A percentile compares a stretch with the other conserved stretches of the same genome.
These are phyloP conservation scores for Archips crataeganus DNA, from an alignment of 2,888 invertebrate genomes.

Conservation along the genomic window DNA sequence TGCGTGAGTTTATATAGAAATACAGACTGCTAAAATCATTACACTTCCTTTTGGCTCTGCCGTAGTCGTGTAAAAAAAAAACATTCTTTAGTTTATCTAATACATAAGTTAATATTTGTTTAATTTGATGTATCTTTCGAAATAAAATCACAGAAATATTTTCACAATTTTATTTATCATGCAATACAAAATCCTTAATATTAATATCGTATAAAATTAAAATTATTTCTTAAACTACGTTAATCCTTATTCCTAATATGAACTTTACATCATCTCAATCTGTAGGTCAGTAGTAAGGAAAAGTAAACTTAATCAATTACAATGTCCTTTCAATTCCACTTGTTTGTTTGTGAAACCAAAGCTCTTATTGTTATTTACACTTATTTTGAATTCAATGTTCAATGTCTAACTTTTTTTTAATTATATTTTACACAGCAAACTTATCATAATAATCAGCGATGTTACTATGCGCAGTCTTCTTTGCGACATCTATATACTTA, in stretches of 20 bases:
- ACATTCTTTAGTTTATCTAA: neutral
- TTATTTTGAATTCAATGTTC: neutral
- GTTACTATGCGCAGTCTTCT: conserved; percentile 60
- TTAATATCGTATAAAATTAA: conserved; percentile 1
- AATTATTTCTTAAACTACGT: conserved; percentile 14
- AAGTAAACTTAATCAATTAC: neutral
- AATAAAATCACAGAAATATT: conserved; percentile 9
- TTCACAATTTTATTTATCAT: conserved; percentile 1
- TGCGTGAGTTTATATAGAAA: neutral
- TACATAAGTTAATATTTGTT: neutral
- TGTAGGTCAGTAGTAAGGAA: neutral
- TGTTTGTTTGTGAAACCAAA: neutral
- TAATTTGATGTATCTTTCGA: neutral
- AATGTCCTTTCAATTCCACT: neutral
- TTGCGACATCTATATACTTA: conserved; percentile 63
- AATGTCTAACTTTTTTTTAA: neutral
- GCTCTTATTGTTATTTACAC: neutral
- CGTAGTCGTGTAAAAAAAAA: neutral
- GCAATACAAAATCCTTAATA: conserved; percentile 16
- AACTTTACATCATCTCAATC: conserved; percentile 15
- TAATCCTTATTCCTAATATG: conserved; percentile 17
- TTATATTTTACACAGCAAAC: conserved; percentile 15
- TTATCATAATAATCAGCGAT: conserved; percentile 59
- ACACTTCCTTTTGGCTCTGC: too few relatives aligned
- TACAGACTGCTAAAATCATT: too few relatives aligned